phyloP scores from a whole-genome alignment of 2,113 vertebrate species.

The Columbina picui region DNA sequence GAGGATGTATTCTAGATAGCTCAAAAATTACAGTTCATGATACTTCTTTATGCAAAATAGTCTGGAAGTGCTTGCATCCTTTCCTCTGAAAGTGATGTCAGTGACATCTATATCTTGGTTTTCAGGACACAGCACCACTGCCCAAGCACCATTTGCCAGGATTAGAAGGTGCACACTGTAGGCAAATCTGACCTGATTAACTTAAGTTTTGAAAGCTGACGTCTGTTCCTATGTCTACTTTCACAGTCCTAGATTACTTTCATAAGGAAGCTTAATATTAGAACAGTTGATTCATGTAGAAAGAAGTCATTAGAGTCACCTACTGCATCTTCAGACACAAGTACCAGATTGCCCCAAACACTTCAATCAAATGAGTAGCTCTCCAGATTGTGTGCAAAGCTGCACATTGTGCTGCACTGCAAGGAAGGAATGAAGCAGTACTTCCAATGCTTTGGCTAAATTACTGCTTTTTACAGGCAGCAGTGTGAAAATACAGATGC shows the following conservation, averaged over 20 bases:
- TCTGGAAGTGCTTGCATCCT: too few relatives aligned
- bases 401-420: not conserved
- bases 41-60: too few relatives aligned
- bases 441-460: not conserved
- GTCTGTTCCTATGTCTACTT: not conserved
- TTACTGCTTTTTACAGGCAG: not conserved
- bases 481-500: not conserved
- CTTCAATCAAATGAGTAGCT: not conserved
- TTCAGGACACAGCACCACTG: not conserved
- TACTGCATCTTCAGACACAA: not conserved
- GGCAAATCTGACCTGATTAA: not conserved
- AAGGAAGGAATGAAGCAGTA: not conserved
- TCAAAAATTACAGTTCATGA: too few relatives aligned
- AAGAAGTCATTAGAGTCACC: not conserved
- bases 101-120: not conserved
- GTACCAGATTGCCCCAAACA: not conserved
- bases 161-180: not conserved
- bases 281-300: not conserved
- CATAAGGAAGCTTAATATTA: not conserved
- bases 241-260: not conserved
- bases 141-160: not conserved
- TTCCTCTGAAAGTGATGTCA: not conserved
- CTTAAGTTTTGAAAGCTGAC: not conserved
- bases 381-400: not conserved
- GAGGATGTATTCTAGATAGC: too few relatives aligned